Base-by-base conservation (phyloP, 2,113 vertebrate genomes). In the Carassius auratus region DNA sequence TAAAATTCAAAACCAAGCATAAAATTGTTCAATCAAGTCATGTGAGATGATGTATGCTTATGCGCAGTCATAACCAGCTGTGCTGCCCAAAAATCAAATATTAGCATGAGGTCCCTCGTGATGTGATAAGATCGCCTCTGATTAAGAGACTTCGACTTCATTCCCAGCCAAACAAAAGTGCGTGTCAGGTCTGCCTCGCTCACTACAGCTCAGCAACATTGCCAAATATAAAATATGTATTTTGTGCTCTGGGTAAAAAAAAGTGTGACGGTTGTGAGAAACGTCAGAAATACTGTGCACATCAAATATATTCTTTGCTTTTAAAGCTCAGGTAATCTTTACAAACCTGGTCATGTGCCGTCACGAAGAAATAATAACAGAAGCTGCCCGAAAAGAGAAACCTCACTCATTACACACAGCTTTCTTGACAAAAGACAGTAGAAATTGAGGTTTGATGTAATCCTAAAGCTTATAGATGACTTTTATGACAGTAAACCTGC, bases 251-350 rank as follows among this genome's bases (percentile, higher is more conserved):
- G 57, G 4, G 14, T 23, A 71, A 68, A 71, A 38, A 38, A 73
- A 80, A n/a, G 10, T 62, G 30, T 45, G 75, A 42, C 73, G 12
- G 45, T 76, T 79, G 64, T 81, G 50, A 1, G 42, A 82, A 76
- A 52, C 42, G 12, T 57, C 80, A 75, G 30, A 68, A 76, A 68
- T 69, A 75, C 85, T 81, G 85, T 33, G 33, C 38, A 78, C 80
- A 88, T 88, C 84, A 86, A 86, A 88, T 84, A 84, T 77, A 15
- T 30, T 83, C 81, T 83, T 71, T 78, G 80, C 84, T 86, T 55
- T 64, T 64, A 82, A 81, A 85, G 78, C 85, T 55, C 13, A 21
- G 57, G 88, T 83, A 85, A 86, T 81, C 76, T 86, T 86, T 61
- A 68, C 84, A 85, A 79, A 69, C n/a, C 64, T 21, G 74, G 64